Evolutionary conservation across 1,140 invertebrate genomes (phyloP).

Genomic region (Mesaphorura yosii): DNA sequence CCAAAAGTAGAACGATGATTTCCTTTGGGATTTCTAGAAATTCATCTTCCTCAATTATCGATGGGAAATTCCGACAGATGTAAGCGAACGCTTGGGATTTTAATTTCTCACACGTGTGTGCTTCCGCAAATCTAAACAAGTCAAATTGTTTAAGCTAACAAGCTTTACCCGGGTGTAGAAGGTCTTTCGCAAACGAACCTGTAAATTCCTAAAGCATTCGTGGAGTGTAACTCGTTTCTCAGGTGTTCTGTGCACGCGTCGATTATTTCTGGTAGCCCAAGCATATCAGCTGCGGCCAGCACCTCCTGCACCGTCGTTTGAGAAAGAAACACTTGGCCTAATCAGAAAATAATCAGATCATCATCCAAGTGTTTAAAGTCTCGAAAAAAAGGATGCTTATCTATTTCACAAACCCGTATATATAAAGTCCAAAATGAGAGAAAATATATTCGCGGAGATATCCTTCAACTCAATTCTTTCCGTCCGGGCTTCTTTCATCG

Average conservation of each 20-base stretch:
- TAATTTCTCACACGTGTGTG: slow-evolving; percentile 72
- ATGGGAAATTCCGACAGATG: slow-evolving; percentile 77
- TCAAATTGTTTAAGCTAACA: too few species aligned
- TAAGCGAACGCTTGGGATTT: slow-evolving; percentile 66
- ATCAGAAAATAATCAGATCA: slow-evolving; percentile 15
- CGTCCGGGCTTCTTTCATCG: slow-evolving; percentile 66
- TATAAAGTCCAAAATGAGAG: slow-evolving; percentile 70
- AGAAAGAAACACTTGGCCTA: slow-evolving; percentile 43
- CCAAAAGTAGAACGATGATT: slow-evolving; percentile 63
- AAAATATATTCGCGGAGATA: slow-evolving; percentile 58
- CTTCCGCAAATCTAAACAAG: slow-evolving; percentile 69
- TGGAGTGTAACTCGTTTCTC: slow-evolving; percentile 72
- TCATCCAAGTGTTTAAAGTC: neutral
- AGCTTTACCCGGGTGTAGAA: too few species aligned
- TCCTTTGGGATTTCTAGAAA: slow-evolving; percentile 73
- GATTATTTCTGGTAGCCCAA: slow-evolving; percentile 75
- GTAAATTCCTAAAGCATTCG: slow-evolving; percentile 81
- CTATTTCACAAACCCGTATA: slow-evolving; percentile 58
- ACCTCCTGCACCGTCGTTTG: slow-evolving; percentile 79
- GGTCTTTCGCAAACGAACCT: slow-evolving; percentile 8
- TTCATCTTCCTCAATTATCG: slow-evolving; percentile 66
- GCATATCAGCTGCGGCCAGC: slow-evolving; percentile 81
- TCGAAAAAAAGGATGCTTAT: slow-evolving; percentile 1
- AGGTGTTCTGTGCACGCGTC: slow-evolving; percentile 76
- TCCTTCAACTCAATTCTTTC: slow-evolving; percentile 57